phyloP scores from a whole-genome alignment of 35 echinoderm and acorn worm species.

The Strongylocentrotus purpuratus region DNA sequence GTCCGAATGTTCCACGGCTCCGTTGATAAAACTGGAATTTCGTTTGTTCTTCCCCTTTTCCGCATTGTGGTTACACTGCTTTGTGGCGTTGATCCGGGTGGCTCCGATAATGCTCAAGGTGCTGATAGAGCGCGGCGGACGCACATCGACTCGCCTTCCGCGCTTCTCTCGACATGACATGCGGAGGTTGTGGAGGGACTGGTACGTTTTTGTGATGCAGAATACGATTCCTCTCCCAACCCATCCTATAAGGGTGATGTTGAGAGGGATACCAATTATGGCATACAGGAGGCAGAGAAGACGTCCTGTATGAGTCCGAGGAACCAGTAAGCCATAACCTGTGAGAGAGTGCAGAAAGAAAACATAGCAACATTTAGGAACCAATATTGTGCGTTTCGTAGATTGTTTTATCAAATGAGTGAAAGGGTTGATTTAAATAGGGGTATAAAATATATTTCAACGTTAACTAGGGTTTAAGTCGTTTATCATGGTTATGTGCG shows the following conservation, averaged over 20 bases:
- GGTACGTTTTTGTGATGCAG: neutral
- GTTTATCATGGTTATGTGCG: too few relatives aligned
- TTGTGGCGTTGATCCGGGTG: neutral
- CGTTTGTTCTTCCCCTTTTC: neutral
- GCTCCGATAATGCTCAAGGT: neutral
- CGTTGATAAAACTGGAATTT: neutral
- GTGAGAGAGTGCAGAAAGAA: slow-evolving; percentile 17
- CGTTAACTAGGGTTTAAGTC: too few relatives aligned
- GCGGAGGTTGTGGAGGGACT: neutral
- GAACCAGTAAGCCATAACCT: slow-evolving; percentile 72
- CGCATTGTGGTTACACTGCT: neutral
- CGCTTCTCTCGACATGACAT: neutral
- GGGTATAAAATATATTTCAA: too few relatives aligned
- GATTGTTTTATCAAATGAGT: too few relatives aligned
- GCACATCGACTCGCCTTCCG: neutral
- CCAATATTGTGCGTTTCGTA: too few relatives aligned
- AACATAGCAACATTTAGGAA: neutral
- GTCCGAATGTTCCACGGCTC: neutral
- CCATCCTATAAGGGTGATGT: slow-evolving; percentile 47
- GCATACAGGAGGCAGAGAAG: slow-evolving; percentile 69
- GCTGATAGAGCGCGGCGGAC: neutral
- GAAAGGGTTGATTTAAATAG: too few relatives aligned
- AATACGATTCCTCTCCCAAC: slow-evolving; percentile 34
- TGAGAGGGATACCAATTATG: slow-evolving; percentile 76
- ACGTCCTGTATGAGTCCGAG: slow-evolving; percentile 50